Base-by-base conservation (phyloP, 2,113 vertebrate species). In the Galemys pyrenaicus region DNA sequence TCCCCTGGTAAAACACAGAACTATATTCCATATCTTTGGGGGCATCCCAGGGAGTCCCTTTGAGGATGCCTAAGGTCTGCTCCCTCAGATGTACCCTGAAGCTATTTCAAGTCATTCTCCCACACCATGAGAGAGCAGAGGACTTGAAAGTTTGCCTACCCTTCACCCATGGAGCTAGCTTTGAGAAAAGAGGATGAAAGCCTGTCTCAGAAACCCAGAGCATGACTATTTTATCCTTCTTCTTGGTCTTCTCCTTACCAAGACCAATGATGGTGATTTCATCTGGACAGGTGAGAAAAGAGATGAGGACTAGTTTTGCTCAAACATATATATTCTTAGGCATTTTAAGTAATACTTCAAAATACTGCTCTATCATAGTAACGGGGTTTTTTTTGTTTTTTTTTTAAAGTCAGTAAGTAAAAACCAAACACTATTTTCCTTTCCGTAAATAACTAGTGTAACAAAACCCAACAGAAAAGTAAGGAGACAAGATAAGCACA, bases 251-350 rank as follows among this genome's bases (percentile, higher is more conserved):
- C 26, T 12, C 46, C 1, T 82, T 46, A 41, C 4, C 8, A 62
- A 95, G 54, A 93, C 8, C 68, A 87, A 90, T 6, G 9, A 62
- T 74, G 41, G 64, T 80, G 19, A 70, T 68, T 41, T 89, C 88
- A 80, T 65, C 28, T 74, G 70, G 78, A 5, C 15, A 44, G 12
- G 10, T 41, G 32, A 35, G 3, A 22, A 46, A 77, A 64, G 46
- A 77, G 62, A 68, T 41, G 10, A 71, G 15, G 62, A 89, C 37
- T 65, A 54, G 13, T 28, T 41, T 22, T 78, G 3, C 37, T 62
- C 24, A 71, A 91, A 83, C 26, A 83, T 28, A 44, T 39, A 56
- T 35, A 56, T 80, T 77, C n/a, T 89, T 39, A 94, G 10, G 65
- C 51, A 89, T 65, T 75, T 85, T 91, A 84, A 58, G 54, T 91